Evolutionary conservation across 2,797 vertebrate species (phyloP).

Genomic region (Artibeus lituratus): DNA sequence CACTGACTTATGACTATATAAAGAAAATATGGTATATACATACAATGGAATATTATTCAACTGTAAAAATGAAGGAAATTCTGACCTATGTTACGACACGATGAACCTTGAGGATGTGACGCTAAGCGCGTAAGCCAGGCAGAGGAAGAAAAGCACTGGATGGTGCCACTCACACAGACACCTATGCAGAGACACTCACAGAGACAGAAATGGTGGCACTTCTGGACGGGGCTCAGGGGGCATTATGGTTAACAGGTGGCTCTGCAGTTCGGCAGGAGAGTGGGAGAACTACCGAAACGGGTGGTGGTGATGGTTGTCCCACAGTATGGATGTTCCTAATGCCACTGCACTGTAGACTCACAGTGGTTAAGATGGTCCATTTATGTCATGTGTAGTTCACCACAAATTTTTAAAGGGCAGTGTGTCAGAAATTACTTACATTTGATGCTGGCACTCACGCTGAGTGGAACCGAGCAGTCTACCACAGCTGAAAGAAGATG

Average conservation of each 20-base stretch:
- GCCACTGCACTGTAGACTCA: neutral
- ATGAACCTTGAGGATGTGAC: neutral
- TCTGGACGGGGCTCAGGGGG: neutral
- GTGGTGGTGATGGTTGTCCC: neutral
- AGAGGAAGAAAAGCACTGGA: neutral
- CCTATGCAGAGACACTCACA: neutral
- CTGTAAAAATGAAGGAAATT: neutral
- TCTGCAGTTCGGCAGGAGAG: neutral
- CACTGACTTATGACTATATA: neutral
- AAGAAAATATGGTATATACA: neutral
- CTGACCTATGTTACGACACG: neutral
- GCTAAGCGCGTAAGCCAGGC: neutral
- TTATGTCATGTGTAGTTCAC: neutral
- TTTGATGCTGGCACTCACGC: constrained; percentile 89
- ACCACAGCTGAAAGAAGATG: constrained; percentile 87
- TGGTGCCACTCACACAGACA: neutral
- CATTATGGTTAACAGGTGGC: neutral
- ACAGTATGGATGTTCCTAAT: neutral
- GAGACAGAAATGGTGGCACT: neutral
- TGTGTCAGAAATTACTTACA: constrained; percentile 84
- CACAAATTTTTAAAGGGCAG: constrained; percentile 30
- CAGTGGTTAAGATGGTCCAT: neutral
- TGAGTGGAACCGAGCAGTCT: constrained; percentile 92
- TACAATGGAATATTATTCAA: neutral
- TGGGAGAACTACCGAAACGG: neutral